Conservation (phyloP, 2,888 invertebrate species). For the Tiliacea aurago region DNA sequence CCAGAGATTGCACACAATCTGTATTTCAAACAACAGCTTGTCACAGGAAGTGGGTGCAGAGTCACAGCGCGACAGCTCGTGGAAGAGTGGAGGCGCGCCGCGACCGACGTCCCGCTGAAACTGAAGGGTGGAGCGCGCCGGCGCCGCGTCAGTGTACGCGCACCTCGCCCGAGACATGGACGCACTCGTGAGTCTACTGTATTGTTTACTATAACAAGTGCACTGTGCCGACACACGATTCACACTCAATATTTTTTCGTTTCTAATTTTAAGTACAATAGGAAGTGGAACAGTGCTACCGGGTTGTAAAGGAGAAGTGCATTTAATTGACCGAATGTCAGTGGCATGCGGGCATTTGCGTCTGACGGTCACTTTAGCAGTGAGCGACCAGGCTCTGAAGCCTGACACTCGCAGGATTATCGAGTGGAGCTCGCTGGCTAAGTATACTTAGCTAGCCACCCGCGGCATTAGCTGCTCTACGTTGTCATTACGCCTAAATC, state of each 20-base stretch:
- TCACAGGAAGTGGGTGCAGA: slow-evolving; percentile 50
- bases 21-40: neutral
- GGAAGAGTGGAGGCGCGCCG: neutral
- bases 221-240: neutral
- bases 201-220: slow-evolving; percentile 7
- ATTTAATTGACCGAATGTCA: neutral
- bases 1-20: neutral
- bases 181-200: slow-evolving; percentile 58
- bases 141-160: slow-evolving; percentile 53
- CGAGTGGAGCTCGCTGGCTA: neutral
- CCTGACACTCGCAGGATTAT: neutral
- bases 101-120: slow-evolving; percentile 20
- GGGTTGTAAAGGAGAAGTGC: slow-evolving; percentile 2
- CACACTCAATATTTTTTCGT: neutral
- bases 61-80: slow-evolving; percentile 33
- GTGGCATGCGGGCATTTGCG: neutral
- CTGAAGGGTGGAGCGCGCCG: slow-evolving; percentile 31
- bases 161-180: slow-evolving; percentile 63
- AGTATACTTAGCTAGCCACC: neutral
- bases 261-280: neutral
- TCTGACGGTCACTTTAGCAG: neutral
- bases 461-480: too few relatives aligned
- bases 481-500: neutral
- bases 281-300: slow-evolving; percentile 16
- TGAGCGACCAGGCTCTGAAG: neutral